Base-by-base conservation (phyloP, 2,888 invertebrate species). In the Orchestes rusci region DNA sequence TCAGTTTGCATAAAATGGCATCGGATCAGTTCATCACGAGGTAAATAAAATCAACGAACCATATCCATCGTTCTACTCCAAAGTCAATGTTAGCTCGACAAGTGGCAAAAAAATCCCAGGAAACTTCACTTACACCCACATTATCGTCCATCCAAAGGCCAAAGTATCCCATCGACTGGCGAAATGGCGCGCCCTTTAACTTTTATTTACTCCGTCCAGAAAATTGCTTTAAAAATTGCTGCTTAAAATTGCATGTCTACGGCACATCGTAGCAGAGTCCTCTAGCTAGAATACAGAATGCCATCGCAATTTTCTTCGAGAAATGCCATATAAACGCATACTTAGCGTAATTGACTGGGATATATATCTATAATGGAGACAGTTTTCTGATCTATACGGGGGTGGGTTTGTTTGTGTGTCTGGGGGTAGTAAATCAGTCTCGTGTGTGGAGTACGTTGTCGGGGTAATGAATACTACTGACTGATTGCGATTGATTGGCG, bases 321-420 rank as follows among this genome's bases (percentile, higher is more conserved):
- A 45, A 40, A 36, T 19, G 37, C 31, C 41, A 45, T 33, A 45
- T 41, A 39, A 45, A 45, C 35, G 41, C 41, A 41, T 45, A 45
- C 45, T 45, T 45, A 41, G 23, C 31, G 37, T 45, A 45, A 45
- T 41, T 45, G 45, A 41, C 31, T 41, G 27, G 36, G 37, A 17
- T 45, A 33, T 44, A 16, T 34, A 32, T 40, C 40, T 40, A 12
- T 32, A 40, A 40, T 32, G 23, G 32, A 33, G 33, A 29, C 28
- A n/a, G 34, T 10, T 23, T 23, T 23, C 10, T 7, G 23, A 23
- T 23, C 5, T 23, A 7, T 7, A 5, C 23, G 5, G 7, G 23
- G 23, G 10, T 23, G 23, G 23, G 23, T 23, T 23, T 23, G 10
- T 23, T 23, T 23, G 5, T 23, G 23, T n/a, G n/a, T n/a, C n/a